A percentile compares a stretch with the other conserved stretches of the same genome.
These are phyloP conservation scores for Florisuga fusca DNA, from an alignment of 2,797 vertebrate species.

Conservation along the genomic window DNA sequence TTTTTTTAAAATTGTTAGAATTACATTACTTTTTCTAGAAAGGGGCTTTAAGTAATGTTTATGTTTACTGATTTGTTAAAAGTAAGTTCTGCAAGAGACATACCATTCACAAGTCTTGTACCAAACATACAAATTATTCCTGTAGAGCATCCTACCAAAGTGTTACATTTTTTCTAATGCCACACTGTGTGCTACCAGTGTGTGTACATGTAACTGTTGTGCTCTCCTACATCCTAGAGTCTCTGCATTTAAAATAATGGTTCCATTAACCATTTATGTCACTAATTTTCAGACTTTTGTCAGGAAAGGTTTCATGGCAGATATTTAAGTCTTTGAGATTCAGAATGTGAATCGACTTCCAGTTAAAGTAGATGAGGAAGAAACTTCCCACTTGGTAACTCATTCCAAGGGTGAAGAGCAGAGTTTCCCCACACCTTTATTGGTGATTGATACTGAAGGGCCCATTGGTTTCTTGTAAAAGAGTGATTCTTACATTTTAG, in stretches of 20 bases:
- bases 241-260: not conserved
- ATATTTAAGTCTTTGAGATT: not conserved
- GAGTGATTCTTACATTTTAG: not conserved
- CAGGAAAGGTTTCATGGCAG: not conserved
- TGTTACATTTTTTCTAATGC: not conserved
- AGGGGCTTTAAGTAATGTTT: not conserved
- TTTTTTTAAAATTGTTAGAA: conserved; percentile 1
- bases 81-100: not conserved
- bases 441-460: not conserved
- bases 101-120: not conserved
- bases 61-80: not conserved
- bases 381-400: not conserved
- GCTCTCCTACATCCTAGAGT: not conserved
- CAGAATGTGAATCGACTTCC: not conserved
- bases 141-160: not conserved
- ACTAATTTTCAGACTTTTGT: not conserved
- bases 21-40: not conserved
- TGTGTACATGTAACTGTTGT: not conserved
- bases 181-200: not conserved
- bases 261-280: not conserved
- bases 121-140: not conserved
- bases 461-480: not conserved
- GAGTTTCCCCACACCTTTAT: conserved; percentile 5
- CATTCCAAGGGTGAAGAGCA: not conserved
- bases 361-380: not conserved